A percentile compares a stretch with the other conserved stretches of the same genome.
phyloP scores from a whole-genome alignment of 35 echinoderm and acorn worm species.

The Strongylocentrotus purpuratus region DNA sequence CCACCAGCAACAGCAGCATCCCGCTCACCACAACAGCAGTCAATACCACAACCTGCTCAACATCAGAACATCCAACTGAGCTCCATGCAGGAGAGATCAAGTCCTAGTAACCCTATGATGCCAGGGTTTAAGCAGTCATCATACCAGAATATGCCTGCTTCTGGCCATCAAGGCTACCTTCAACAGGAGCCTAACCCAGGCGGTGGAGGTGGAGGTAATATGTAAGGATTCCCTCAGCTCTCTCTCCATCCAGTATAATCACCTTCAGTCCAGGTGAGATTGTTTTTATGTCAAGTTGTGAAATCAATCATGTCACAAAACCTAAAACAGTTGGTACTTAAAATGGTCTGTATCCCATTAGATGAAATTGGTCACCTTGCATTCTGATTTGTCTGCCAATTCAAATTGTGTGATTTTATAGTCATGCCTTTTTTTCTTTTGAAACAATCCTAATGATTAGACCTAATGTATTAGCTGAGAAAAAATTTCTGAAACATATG shows the following conservation, averaged over 20 bases:
- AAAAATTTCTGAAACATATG: not conserved
- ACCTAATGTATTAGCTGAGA: not conserved
- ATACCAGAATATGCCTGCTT: slow-evolving; percentile 30
- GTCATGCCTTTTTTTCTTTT: not conserved
- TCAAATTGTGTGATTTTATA: not conserved
- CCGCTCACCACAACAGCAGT: slow-evolving; percentile 38
- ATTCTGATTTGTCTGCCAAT: slow-evolving; percentile 4
- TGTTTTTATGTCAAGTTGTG: not conserved
- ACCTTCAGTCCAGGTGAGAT: not conserved
- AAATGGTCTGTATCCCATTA: slow-evolving; percentile 17
- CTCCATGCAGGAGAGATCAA: slow-evolving; percentile 28
- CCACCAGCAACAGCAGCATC: slow-evolving; percentile 57
- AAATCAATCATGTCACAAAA: not conserved
- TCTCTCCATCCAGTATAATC: slow-evolving; percentile 9
- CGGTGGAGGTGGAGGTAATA: not conserved
- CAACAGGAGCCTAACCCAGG: slow-evolving; percentile 39
- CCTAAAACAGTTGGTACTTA: slow-evolving; percentile 3
- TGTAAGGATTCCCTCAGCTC: not conserved
- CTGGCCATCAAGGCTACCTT: slow-evolving; percentile 31
- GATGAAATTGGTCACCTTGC: slow-evolving; percentile 16
- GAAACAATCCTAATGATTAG: not conserved
- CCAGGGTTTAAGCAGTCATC: slow-evolving; percentile 38
- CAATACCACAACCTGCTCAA: slow-evolving; percentile 44
- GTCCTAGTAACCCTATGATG: slow-evolving; percentile 44
- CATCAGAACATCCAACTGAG: slow-evolving; percentile 33